These are phyloP conservation scores for Acanthoscelides obtectus DNA, from an alignment of 2,888 invertebrate genomes.

Conservation along the genomic window DNA sequence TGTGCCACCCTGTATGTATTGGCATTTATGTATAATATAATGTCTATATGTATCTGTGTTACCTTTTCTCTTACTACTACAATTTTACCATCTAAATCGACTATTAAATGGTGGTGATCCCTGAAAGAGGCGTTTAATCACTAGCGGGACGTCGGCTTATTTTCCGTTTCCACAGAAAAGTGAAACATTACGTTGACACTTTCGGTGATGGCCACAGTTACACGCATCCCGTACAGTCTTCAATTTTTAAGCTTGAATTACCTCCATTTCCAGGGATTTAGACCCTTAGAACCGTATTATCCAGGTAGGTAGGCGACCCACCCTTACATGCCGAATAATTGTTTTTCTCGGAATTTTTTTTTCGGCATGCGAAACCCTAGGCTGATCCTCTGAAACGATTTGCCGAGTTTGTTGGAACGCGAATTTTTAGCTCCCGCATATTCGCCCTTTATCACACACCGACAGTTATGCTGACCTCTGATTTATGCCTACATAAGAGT, in stretches of 20 bases:
- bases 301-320: constrained; percentile 12
- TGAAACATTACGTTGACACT: background rate
- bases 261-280: background rate
- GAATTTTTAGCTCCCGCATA: background rate
- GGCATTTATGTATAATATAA: too few relatives aligned
- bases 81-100: too few relatives aligned
- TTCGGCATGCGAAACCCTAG: background rate
- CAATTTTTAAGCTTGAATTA: background rate
- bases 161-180: too few relatives aligned
- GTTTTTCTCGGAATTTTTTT: constrained; percentile 30
- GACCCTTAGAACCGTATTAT: background rate
- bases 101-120: too few relatives aligned
- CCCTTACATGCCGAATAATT: constrained; percentile 27
- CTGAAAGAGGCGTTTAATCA: too few relatives aligned
- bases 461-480: too few relatives aligned
- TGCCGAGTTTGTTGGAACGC: background rate
- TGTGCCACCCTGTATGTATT: too few relatives aligned
- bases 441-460: background rate
- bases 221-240: background rate
- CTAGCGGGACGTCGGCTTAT: too few relatives aligned
- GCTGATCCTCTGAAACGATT: background rate
- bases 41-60: too few relatives aligned
- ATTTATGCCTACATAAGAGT: too few relatives aligned
- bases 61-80: too few relatives aligned
- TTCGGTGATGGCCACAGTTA: background rate